Base-by-base conservation (phyloP, 2,797 vertebrate genomes). In the Scolopax rusticola region DNA sequence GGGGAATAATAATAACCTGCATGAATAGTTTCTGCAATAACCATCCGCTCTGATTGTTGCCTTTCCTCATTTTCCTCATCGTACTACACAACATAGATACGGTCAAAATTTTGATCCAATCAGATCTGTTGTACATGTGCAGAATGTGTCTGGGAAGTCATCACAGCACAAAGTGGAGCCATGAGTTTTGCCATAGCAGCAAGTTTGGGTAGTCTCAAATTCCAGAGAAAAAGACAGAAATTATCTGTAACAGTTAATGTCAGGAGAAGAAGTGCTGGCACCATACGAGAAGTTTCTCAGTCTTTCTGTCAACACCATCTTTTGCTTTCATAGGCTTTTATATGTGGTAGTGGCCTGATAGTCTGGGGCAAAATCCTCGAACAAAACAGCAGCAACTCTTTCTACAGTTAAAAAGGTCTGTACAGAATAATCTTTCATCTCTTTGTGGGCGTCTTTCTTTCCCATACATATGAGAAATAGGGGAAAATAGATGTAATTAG, bases 51-150 rank as follows among this genome's bases (percentile, higher is more conserved):
- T 27, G 56, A 14, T 6, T 13, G 10, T 40, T 71, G 63, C 77
- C 40, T 9, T 30, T 77, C 45, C 65, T 65, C 4, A 16, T 5
- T 23, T 81, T 76, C 41, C 76, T 82, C 38, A 11, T 27, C 48
- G 6, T 1, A 0, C 41, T 57, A 5, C 30, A 5, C 85, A 48
- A 3, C 3, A 0, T 2, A 2, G 3, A 0, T 2, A 54, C 24
- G 11, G 43, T 36, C 43, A 40, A 10, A 15, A 25, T 27, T 25
- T 53, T n/a, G 32, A 45, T 61, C 74, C 51, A 28, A 0, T 8
- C 59, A 47, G 9, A 5, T 15, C 38, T 21, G 21, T 47, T 56
- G 53, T 40, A 32, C 30, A 0, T 1, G 28, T n/a, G 30, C 69
- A 51, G 24, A 32, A 15, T 8, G 20, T 28, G 4, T 36, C 59